Conservation (phyloP, 2,888 invertebrate genomes). For the Drosophila paracracens region DNA sequence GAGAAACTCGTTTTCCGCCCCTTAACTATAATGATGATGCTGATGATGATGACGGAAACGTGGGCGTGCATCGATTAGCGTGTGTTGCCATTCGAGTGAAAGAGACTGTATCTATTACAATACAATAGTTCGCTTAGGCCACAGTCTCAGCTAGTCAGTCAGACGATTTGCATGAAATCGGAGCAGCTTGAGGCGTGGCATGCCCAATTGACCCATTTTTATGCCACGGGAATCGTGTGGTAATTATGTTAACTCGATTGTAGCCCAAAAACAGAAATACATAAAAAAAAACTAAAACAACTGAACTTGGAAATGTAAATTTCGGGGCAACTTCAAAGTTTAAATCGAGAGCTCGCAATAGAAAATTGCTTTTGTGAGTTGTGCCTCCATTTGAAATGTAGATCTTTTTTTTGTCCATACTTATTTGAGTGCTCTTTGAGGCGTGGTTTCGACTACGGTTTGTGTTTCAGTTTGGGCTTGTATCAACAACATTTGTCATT, state of each 20-base stretch:
- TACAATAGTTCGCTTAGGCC: slow-evolving; percentile 34
- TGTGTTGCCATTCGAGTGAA: slow-evolving; percentile 29
- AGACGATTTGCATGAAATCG: slow-evolving; percentile 38
- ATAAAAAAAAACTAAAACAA: background rate
- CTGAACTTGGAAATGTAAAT: slow-evolving; percentile 19
- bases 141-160: slow-evolving; percentile 7
- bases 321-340: slow-evolving; percentile 32
- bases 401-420: background rate
- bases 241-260: slow-evolving; percentile 31
- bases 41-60: slow-evolving; percentile 42
- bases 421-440: background rate
- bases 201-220: slow-evolving; percentile 42
- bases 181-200: slow-evolving; percentile 41
- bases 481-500: slow-evolving; percentile 68
- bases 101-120: slow-evolving; percentile 62
- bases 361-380: slow-evolving; percentile 44
- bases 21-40: slow-evolving; percentile 20
- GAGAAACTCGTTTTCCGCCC: slow-evolving; percentile 65
- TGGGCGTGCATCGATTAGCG: slow-evolving; percentile 80
- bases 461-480: slow-evolving; percentile 4
- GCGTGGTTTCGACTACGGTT: slow-evolving; percentile 23
- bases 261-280: background rate
- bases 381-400: slow-evolving; percentile 31
- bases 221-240: slow-evolving; percentile 45
- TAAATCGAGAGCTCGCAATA: slow-evolving; percentile 23